phyloP scores from a whole-genome alignment of 2,888 invertebrate genomes.

The Epicampocera succincta region DNA sequence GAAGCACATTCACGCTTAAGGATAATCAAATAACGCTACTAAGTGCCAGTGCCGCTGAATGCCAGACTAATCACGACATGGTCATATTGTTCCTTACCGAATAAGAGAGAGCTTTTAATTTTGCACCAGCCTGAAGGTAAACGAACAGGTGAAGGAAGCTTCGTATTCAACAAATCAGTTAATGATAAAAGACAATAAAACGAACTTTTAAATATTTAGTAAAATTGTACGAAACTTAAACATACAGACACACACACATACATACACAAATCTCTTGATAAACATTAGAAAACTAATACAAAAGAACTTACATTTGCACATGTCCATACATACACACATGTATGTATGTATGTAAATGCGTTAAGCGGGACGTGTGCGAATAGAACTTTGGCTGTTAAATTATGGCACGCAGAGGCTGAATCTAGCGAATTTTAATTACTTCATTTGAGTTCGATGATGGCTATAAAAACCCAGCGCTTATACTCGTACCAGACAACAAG shows the following conservation, averaged over 20 bases:
- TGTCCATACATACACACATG: background rate
- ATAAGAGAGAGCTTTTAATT: slow-evolving; percentile 48
- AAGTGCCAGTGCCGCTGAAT: slow-evolving; percentile 56
- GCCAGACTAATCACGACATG: slow-evolving; percentile 69
- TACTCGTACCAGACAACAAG: background rate
- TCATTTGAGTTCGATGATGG: background rate
- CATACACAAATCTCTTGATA: slow-evolving; percentile 15
- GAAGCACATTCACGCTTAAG: slow-evolving; percentile 29
- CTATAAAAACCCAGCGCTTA: background rate
- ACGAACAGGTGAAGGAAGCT: background rate
- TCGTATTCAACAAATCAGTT: slow-evolving; percentile 23
- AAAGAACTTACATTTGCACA: slow-evolving; percentile 20
- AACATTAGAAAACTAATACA: slow-evolving; percentile 16
- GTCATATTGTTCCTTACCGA: slow-evolving; percentile 71
- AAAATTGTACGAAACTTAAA: slow-evolving; percentile 23
- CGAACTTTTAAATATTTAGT: slow-evolving; percentile 40
- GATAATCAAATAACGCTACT: slow-evolving; percentile 70
- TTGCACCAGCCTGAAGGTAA: background rate
- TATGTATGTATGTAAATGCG: too few species aligned
- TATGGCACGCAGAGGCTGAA: slow-evolving; percentile 4
- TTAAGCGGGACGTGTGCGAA: background rate
- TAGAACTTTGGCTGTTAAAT: slow-evolving; percentile 24
- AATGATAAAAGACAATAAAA: slow-evolving; percentile 62
- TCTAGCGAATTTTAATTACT: background rate
- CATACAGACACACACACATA: slow-evolving; percentile 8